Evolutionary conservation across 2,888 invertebrate species (phyloP).

Genomic region (Fragum whitleyi): DNA sequence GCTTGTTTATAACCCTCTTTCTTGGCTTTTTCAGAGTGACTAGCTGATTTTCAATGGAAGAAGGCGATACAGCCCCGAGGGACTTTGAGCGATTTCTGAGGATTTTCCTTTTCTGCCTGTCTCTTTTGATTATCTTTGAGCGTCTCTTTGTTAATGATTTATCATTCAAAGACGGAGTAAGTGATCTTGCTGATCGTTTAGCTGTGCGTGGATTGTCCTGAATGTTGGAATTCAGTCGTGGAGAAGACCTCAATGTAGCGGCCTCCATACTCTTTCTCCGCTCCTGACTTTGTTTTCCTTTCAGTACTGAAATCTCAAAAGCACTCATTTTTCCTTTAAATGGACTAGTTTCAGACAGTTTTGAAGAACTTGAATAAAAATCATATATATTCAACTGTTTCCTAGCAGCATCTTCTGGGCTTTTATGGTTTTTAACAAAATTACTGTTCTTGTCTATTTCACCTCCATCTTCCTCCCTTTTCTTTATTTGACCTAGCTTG

Average conservation of each 20-base stretch:
- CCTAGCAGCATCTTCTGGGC: not conserved
- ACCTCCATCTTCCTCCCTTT: not conserved
- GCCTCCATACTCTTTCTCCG: slow-evolving; percentile 50
- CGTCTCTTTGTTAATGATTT: not conserved
- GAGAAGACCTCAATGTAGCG: slow-evolving; percentile 46
- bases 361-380: slow-evolving; percentile 33
- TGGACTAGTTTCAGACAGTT: slow-evolving; percentile 47
- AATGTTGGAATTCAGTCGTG: slow-evolving; percentile 42
- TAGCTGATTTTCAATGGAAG: slow-evolving; percentile 32
- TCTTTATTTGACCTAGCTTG: not conserved
- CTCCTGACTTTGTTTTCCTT: slow-evolving; percentile 56
- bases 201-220: slow-evolving; percentile 1
- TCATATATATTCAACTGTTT: slow-evolving; percentile 35
- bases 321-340: slow-evolving; percentile 61
- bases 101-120: not conserved
- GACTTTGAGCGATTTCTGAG: slow-evolving; percentile 8
- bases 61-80: slow-evolving; percentile 28
- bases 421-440: not conserved
- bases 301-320: slow-evolving; percentile 57
- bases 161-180: slow-evolving; percentile 4
- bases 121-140: not conserved
- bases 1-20: not conserved
- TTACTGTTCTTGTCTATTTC: slow-evolving; percentile 15
- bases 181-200: slow-evolving; percentile 6
- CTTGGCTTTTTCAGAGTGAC: not conserved